Evolutionary conservation across 2,888 invertebrate genomes (phyloP).

Genomic region (Deilephila porcellus): DNA sequence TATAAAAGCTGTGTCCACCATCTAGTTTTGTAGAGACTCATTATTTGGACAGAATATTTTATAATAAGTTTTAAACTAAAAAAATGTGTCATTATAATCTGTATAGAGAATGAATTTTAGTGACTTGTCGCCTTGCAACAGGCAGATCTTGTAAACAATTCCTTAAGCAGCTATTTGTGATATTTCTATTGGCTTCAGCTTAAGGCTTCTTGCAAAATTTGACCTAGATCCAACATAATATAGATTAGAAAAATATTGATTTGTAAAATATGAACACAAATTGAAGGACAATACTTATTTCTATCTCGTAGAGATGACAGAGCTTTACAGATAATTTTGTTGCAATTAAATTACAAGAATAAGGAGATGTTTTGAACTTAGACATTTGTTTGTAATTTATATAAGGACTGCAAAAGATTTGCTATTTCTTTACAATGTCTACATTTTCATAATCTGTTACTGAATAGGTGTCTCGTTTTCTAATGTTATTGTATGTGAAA

Average conservation of each 20-base stretch:
- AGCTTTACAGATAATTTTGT: conserved; percentile 24
- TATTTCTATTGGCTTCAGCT: conserved; percentile 72
- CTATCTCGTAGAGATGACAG: conserved; percentile 29
- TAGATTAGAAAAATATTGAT: conserved; percentile 43
- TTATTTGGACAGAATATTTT: conserved; percentile 77
- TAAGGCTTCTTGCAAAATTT: conserved; percentile 56
- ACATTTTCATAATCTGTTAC: conserved; percentile 22
- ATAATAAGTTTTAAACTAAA: conserved; percentile 81
- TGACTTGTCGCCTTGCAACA: conserved; percentile 58
- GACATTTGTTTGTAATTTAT: conserved; percentile 63
- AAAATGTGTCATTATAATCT: conserved; percentile 72
- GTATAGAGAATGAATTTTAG: conserved; percentile 79
- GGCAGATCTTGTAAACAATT: conserved; percentile 59
- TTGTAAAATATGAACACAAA: conserved; percentile 41
- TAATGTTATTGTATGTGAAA: conserved; percentile 45
- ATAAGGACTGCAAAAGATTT: conserved; percentile 76
- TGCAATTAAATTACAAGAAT: conserved; percentile 25
- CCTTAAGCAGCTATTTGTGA: conserved; percentile 75
- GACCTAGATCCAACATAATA: conserved; percentile 48
- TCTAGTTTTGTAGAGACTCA: conserved; percentile 75
- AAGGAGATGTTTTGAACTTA: conserved; percentile 66
- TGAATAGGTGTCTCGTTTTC: conserved; percentile 35
- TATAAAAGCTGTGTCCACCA: conserved; percentile 73
- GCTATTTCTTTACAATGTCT: conserved; percentile 73
- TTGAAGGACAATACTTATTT: conserved; percentile 29